phyloP scores from a whole-genome alignment of 1,140 invertebrate species.

The Papilio xuthus region DNA sequence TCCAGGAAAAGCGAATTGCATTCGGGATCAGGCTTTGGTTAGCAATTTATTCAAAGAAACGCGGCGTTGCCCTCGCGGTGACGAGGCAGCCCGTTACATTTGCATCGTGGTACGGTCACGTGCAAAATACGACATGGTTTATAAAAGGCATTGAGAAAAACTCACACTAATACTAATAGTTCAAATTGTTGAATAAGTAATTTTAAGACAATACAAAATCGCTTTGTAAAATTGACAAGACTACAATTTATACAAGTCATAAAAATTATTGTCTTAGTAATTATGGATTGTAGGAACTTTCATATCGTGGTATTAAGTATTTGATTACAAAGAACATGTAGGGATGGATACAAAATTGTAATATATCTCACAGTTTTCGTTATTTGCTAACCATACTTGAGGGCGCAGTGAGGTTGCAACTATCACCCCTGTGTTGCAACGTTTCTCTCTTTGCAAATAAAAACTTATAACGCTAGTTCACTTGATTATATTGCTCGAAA shows the following conservation, averaged over 20 bases:
- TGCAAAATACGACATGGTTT: conserved; percentile 38
- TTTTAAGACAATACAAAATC: no score
- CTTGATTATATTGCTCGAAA: conserved; percentile 32
- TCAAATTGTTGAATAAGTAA: no score
- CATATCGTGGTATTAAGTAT: no score
- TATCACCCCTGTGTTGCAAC: conserved; percentile 45
- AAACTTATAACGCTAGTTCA: conserved; percentile 40
- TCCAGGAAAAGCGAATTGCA: conserved; percentile 41
- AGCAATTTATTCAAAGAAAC: conserved; percentile 47
- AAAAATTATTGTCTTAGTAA: no score
- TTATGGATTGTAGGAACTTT: no score
- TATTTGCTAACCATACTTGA: conserved; percentile 40
- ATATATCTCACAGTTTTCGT: not conserved
- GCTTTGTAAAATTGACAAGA: no score
- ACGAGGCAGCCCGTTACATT: conserved; percentile 57
- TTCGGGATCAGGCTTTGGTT: conserved; percentile 30
- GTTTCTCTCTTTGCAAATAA: conserved; percentile 43
- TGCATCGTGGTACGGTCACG: conserved; percentile 53
- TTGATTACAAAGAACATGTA: not conserved
- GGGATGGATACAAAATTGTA: not conserved
- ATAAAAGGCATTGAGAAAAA: not conserved
- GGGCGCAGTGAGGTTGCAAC: conserved; percentile 47
- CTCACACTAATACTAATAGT: no score
- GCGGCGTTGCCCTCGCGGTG: conserved; percentile 44
- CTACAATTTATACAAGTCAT: no score